phyloP scores from a whole-genome alignment of 2,888 invertebrate species.

The Alentia gelatinosa region DNA sequence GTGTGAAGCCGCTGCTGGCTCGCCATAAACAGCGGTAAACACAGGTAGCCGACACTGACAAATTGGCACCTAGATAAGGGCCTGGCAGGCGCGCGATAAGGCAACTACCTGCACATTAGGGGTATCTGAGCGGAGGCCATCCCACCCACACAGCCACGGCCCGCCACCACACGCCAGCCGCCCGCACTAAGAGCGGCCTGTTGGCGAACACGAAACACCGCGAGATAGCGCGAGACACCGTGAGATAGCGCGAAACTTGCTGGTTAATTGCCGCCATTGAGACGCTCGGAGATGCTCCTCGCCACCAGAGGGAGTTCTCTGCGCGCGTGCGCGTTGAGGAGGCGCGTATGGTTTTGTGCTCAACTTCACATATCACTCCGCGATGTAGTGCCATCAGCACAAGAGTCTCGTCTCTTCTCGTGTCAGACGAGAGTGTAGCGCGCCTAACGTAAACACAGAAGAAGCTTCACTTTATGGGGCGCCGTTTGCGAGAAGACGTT shows the following conservation, averaged over 20 bases:
- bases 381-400: constrained; percentile 49
- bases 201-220: not conserved
- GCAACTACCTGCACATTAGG: constrained; percentile 38
- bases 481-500: too few relatives aligned
- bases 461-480: too few relatives aligned
- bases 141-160: not conserved
- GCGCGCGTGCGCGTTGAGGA: constrained; percentile 13
- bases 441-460: too few relatives aligned
- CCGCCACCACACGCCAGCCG: not conserved
- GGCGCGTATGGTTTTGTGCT: constrained; percentile 24
- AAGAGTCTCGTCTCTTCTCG: not conserved
- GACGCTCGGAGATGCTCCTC: not conserved
- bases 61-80: constrained; percentile 39
- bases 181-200: not conserved
- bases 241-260: not conserved
- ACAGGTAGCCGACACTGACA: constrained; percentile 33
- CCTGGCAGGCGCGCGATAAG: not conserved
- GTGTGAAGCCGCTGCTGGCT: not conserved
- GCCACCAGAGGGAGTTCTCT: not conserved
- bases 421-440: too few relatives aligned
- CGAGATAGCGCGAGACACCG: not conserved
- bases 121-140: constrained; percentile 9
- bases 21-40: constrained; percentile 27
- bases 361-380: constrained; percentile 46
- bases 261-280: not conserved